Conservation (phyloP, 2,888 invertebrate species). For the Cenopis cana region DNA sequence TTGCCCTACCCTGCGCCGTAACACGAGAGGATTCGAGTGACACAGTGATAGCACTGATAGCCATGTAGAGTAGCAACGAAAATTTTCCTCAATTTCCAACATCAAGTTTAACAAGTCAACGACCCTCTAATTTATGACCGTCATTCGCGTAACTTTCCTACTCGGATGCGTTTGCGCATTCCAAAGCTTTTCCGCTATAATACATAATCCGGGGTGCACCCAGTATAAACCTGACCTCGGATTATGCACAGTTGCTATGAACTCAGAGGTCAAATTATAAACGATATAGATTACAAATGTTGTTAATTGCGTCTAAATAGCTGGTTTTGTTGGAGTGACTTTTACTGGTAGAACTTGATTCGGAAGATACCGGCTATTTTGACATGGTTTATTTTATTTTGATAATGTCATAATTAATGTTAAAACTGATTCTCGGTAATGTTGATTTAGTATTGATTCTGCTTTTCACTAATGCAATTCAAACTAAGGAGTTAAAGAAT, state of each 20-base stretch:
- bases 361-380: slow-evolving; percentile 14
- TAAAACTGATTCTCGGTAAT: background rate
- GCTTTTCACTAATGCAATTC: background rate
- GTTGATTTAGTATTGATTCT: background rate
- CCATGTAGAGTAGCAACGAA: background rate
- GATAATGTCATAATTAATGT: background rate
- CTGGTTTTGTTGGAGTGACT: slow-evolving; percentile 56
- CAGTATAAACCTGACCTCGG: background rate
- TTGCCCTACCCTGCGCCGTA: no score
- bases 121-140: slow-evolving; percentile 55
- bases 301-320: background rate
- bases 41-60: no score
- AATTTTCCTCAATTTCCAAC: slow-evolving; percentile 7
- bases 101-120: slow-evolving; percentile 1
- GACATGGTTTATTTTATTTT: background rate
- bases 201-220: slow-evolving; percentile 18
- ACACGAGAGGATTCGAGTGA: no score
- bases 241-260: background rate
- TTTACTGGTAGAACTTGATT: slow-evolving; percentile 49
- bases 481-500: no score
- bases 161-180: slow-evolving; percentile 57
- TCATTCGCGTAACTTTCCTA: slow-evolving; percentile 62
- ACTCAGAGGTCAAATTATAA: background rate
- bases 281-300: background rate
- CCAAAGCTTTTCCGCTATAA: slow-evolving; percentile 36